These are phyloP conservation scores for Pluvialis apricaria DNA, from an alignment of 2,113 vertebrate species.

Conservation along the genomic window DNA sequence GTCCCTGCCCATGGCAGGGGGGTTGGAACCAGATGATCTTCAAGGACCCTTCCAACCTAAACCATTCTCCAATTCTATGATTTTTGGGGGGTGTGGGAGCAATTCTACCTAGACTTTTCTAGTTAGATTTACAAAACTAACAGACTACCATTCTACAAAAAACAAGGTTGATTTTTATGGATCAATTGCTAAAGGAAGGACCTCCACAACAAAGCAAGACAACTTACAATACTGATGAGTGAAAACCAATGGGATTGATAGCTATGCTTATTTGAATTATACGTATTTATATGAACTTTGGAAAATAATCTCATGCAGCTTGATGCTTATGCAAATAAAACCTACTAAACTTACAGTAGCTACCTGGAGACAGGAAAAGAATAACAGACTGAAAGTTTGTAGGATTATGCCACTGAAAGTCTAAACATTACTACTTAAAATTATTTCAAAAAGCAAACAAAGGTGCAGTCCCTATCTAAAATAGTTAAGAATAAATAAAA, in stretches of 20 bases:
- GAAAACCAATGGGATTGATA: background rate
- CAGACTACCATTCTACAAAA: background rate
- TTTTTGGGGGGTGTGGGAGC: no score
- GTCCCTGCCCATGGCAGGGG: no score
- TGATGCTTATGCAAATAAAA: background rate
- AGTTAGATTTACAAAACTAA: background rate
- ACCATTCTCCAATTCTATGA: no score
- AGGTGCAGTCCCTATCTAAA: background rate
- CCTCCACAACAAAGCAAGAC: background rate
- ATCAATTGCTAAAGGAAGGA: background rate
- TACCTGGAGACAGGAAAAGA: background rate
- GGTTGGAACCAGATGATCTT: no score
- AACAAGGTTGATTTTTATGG: background rate
- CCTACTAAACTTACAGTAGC: background rate
- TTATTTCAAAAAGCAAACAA: background rate
- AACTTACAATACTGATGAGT: background rate
- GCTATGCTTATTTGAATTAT: background rate
- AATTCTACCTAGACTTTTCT: background rate
- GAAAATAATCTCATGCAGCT: background rate
- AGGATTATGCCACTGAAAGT: background rate
- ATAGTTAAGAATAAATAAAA: background rate
- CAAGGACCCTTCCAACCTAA: no score
- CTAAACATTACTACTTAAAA: background rate
- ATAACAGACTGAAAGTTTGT: background rate
- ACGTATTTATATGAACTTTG: background rate